Evolutionary conservation across 2,888 invertebrate species (phyloP).

Genomic region (Ormyrus rosae): DNA sequence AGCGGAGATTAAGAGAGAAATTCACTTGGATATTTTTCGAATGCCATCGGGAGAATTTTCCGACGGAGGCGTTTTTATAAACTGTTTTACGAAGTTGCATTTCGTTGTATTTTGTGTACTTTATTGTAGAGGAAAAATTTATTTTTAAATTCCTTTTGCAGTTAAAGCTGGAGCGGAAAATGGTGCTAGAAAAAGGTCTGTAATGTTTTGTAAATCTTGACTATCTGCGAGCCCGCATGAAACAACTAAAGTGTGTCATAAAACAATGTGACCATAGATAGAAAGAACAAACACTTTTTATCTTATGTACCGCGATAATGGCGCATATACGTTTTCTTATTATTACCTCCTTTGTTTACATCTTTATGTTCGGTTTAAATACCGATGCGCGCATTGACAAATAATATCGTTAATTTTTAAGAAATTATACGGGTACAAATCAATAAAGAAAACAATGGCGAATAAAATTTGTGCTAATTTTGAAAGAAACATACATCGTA

Average conservation of each 20-base stretch:
- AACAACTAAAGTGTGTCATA: conserved; percentile 16
- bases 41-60: too few species aligned
- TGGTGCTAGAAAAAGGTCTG: neutral
- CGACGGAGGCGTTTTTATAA: too few species aligned
- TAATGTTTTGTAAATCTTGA: neutral
- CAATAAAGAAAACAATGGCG: neutral
- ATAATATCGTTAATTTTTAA: neutral
- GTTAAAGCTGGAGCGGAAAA: too few species aligned
- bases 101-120: too few species aligned
- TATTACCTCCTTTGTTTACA: neutral
- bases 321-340: conserved; percentile 2
- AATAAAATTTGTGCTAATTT: neutral
- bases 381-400: too few species aligned
- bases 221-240: neutral
- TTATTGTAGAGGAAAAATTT: too few species aligned
- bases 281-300: conserved; percentile 20
- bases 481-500: too few species aligned
- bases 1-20: too few species aligned
- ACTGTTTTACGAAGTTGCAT: too few species aligned
- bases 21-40: too few species aligned
- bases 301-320: neutral
- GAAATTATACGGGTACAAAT: neutral
- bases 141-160: too few species aligned
- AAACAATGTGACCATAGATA: conserved; percentile 27
- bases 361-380: too few species aligned